phyloP scores from a whole-genome alignment of 2,797 vertebrate species.

The Gymnoscopelus microlampas region DNA sequence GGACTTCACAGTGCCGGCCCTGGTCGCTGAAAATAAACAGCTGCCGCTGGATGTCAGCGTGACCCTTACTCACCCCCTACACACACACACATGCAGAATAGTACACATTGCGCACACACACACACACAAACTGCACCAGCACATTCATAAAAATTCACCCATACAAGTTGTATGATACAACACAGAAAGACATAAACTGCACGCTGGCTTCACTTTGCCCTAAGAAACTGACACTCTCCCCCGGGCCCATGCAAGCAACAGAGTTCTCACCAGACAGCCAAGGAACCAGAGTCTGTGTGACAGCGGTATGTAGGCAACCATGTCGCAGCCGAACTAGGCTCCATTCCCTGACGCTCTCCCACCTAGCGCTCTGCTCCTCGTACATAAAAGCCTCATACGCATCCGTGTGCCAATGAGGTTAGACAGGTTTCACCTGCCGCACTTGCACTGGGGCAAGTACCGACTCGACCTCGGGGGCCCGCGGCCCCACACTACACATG shows the following conservation, averaged over 20 bases:
- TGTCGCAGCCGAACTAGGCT: slow-evolving; percentile 19
- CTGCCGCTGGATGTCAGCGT: slow-evolving; percentile 54
- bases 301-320: slow-evolving; percentile 63
- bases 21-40: slow-evolving; percentile 35
- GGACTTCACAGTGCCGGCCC: slow-evolving; percentile 23
- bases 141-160: slow-evolving; percentile 22
- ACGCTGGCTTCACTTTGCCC: slow-evolving; percentile 34
- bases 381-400: slow-evolving; percentile 17
- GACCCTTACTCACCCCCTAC: slow-evolving; percentile 42
- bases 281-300: slow-evolving; percentile 46
- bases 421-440: slow-evolving; percentile 78
- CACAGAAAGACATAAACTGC: slow-evolving; percentile 46
- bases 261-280: slow-evolving; percentile 68
- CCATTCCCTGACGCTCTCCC: slow-evolving; percentile 5
- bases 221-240: slow-evolving; percentile 6
- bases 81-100: slow-evolving; percentile 24
- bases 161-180: background rate
- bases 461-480: slow-evolving; percentile 49
- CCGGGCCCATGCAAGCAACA: background rate
- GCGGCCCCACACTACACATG: slow-evolving; percentile 13
- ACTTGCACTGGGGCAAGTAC: slow-evolving; percentile 55
- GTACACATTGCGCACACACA: slow-evolving; percentile 1
- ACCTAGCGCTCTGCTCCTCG: slow-evolving; percentile 11
- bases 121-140: background rate
- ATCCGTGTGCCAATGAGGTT: slow-evolving; percentile 61